A percentile compares a stretch with the other conserved stretches of the same genome.
Evolutionary conservation across 2,797 vertebrate genomes (phyloP).

Genomic region (Peromyscus melanophrys): DNA sequence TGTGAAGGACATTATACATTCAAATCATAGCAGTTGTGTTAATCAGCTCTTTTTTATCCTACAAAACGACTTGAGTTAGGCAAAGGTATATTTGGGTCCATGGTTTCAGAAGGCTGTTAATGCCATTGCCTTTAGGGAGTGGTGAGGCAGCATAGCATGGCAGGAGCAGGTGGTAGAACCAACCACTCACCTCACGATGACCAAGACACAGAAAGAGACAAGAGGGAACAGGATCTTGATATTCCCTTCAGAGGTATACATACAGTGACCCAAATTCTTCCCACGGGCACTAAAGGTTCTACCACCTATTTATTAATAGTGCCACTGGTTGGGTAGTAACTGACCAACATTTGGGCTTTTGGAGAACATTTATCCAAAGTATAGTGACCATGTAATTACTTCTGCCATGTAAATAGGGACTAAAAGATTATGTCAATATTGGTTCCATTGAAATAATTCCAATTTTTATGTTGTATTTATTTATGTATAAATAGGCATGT

Average conservation of each 20-base stretch:
- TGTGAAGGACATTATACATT: neutral
- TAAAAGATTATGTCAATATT: slow-evolving; percentile 3
- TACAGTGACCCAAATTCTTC: neutral
- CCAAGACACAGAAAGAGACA: neutral
- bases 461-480: slow-evolving; percentile 19
- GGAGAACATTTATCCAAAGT: neutral
- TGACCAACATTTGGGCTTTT: neutral
- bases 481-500: neutral
- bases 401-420: neutral
- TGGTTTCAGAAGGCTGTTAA: neutral
- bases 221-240: neutral
- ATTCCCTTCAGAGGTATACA: neutral
- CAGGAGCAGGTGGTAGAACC: neutral
- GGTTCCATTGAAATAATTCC: neutral
- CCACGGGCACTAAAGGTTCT: neutral
- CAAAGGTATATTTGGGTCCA: neutral
- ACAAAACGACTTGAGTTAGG: neutral
- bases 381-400: neutral
- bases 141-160: neutral
- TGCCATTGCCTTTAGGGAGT: neutral
- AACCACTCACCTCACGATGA: neutral
- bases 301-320: neutral
- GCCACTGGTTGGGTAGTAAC: neutral
- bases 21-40: neutral
- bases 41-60: neutral